Evolutionary conservation across 2,797 vertebrate genomes (phyloP), one percentile per base, ranked within the genome.

Genomic region (Takifugu rubripes): DNA sequence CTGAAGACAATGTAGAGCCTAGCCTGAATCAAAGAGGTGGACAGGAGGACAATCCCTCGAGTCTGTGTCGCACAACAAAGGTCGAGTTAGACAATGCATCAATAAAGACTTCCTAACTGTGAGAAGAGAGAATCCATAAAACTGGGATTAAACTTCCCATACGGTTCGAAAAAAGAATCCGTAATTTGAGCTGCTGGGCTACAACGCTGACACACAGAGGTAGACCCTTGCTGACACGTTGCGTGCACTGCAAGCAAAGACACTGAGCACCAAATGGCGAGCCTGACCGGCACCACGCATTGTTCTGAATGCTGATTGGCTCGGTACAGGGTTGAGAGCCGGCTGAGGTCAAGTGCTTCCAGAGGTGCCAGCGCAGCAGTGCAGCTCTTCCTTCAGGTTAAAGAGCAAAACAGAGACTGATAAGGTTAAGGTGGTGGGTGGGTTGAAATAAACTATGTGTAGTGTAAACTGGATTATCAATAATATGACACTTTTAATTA

Each of bases 311-410:
- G 63, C 51, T 1, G 55, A 81, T 29, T 5, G 57, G 50, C 61
- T 64, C 56, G 17, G 51, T 1, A 52, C 24, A 2, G 11, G 21
- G 54, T 43, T 5, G 62, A 62, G 59, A 51, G 24, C 15, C 1
- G 59, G 78, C 76, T 44, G 1, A 53, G 73, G 80, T 80, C 72
- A 81, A 80, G 52, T 21, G n/a, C 56, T 80, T 73, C 11, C 64
- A 61, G 68, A 74, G 72, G 73, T 2, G 74, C 58, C 71, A 51
- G 58, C 17, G 3, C 49, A 55, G 77, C 54, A n/a, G 66, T 58
- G 36, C 49, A 2, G 53, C n/a, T 17, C 57, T 71, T 81, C 73
- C 71, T 2, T 0, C 3, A 46, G 73, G 69, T 63, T n/a, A 14
- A 14, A 49, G 52, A 69, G 64, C 49, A 49, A 56, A 70, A 56